Conservation (phyloP, 1,140 invertebrate species). For the Musca domestica region DNA sequence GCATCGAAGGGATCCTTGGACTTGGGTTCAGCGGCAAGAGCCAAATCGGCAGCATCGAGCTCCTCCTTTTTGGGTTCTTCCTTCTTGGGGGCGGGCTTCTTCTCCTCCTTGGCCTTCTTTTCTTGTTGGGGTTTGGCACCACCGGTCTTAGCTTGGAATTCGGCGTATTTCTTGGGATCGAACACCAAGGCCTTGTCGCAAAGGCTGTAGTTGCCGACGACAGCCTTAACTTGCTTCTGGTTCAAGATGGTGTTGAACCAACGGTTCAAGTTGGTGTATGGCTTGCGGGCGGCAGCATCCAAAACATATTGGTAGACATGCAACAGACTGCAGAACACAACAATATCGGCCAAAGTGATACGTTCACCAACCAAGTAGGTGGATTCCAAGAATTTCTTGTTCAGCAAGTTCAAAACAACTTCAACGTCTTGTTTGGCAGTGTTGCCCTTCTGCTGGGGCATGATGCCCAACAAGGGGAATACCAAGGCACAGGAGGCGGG, state of each 20-base stretch:
- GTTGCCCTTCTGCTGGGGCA: conserved; percentile 84
- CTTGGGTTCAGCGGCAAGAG: conserved; percentile 75
- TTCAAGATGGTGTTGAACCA: conserved; percentile 95
- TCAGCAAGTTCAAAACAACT: conserved; percentile 71
- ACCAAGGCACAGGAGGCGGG: conserved; percentile 93
- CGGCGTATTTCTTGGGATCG: conserved; percentile 69
- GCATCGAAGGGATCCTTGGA: conserved; percentile 89
- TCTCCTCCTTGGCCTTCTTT: conserved; percentile 58
- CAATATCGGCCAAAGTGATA: conserved; percentile 92
- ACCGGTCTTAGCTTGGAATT: conserved; percentile 47
- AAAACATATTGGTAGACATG: conserved; percentile 84
- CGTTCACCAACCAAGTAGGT: conserved; percentile 95
- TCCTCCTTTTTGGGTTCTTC: conserved; percentile 60
- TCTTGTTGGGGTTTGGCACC: conserved; percentile 45
- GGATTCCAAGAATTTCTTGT: conserved; percentile 76
- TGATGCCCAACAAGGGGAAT: conserved; percentile 91
- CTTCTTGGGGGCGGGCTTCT: conserved; percentile 56
- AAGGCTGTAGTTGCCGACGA: conserved; percentile 78
- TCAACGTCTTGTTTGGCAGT: conserved; percentile 85
- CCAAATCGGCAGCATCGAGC: conserved; percentile 67
- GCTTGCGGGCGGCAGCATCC: conserved; percentile 67
- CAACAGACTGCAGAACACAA: conserved; percentile 83
- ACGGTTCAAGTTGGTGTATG: conserved; percentile 79
- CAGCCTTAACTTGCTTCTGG: conserved; percentile 81
- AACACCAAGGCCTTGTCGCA: conserved; percentile 74